Evolutionary conservation across 2,888 invertebrate species (phyloP).

Genomic region (Amblyjoppa fuscipennis): DNA sequence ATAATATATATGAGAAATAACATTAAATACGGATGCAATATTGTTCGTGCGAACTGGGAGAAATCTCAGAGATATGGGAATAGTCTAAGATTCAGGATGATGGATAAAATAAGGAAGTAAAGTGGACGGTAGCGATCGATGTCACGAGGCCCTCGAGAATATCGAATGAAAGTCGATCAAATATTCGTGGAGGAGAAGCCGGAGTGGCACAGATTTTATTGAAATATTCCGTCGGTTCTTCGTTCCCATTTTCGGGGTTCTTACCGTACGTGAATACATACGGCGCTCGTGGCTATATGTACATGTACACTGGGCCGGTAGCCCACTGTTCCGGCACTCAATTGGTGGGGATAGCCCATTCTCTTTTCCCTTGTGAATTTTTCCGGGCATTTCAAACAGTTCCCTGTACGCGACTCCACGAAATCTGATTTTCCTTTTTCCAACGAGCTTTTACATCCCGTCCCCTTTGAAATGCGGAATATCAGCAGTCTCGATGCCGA

Average conservation of each 20-base stretch:
- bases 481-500: not conserved
- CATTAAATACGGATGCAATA: too few species aligned
- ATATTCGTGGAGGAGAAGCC: conserved; percentile 28
- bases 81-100: conserved; percentile 24
- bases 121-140: conserved; percentile 40
- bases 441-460: conserved; percentile 29
- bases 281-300: not conserved
- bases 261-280: conserved; percentile 35
- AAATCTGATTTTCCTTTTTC: conserved; percentile 37
- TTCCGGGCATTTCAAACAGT: conserved; percentile 54
- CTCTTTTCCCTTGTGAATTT: conserved; percentile 65
- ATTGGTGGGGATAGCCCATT: conserved; percentile 51
- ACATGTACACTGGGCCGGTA: not conserved
- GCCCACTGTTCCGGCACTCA: conserved; percentile 46
- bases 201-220: conserved; percentile 59
- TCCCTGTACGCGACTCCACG: conserved; percentile 49
- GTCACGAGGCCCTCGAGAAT: conserved; percentile 62
- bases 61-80: not conserved
- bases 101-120: conserved; percentile 22
- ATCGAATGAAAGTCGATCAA: conserved; percentile 72
- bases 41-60: too few species aligned
- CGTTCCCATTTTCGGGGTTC: conserved; percentile 49
- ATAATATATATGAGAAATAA: too few species aligned
- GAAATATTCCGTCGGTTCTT: conserved; percentile 61
- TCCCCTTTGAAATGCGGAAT: conserved; percentile 9